Evolutionary conservation across 1,140 invertebrate species (phyloP).

Genomic region (Macrotrachela quadricornifera): DNA sequence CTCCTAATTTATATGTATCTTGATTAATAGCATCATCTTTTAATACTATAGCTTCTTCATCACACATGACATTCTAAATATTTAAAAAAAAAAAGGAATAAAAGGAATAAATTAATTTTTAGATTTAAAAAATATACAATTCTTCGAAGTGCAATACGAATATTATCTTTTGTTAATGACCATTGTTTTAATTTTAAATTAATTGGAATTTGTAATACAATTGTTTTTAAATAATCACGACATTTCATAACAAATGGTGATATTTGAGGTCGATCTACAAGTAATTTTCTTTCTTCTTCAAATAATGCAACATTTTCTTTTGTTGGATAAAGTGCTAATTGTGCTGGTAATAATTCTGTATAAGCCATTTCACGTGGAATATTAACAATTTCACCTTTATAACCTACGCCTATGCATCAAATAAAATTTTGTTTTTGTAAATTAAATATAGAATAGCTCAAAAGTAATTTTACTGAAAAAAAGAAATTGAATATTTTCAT

Average conservation of each 20-base stretch:
- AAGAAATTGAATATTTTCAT: no score
- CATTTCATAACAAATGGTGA: slow-evolving; percentile 7
- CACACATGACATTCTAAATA: slow-evolving; percentile 1
- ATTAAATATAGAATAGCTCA: no score
- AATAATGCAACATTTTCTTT: slow-evolving; percentile 5
- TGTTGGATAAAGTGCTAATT: slow-evolving; percentile 6
- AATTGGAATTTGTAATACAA: slow-evolving; percentile 1
- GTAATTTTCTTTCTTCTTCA: not conserved
- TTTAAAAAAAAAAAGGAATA: not conserved
- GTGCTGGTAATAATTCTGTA: slow-evolving; percentile 3
- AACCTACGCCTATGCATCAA: not conserved
- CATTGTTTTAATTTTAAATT: slow-evolving; percentile 1
- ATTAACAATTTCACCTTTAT: slow-evolving; percentile 8
- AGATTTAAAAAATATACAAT: not conserved
- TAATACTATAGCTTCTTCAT: not conserved
- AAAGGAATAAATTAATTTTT: not conserved
- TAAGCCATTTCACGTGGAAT: not conserved
- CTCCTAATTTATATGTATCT: not conserved
- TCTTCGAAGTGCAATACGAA: slow-evolving; percentile 2
- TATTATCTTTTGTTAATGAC: slow-evolving; percentile 1
- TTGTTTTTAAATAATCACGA: not conserved
- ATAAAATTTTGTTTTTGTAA: no score
- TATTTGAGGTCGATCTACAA: not conserved
- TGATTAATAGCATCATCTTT: not conserved
- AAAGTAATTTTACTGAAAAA: no score